Evolutionary conservation across 2,888 invertebrate genomes (phyloP).

Genomic region (Catocala sponsa): DNA sequence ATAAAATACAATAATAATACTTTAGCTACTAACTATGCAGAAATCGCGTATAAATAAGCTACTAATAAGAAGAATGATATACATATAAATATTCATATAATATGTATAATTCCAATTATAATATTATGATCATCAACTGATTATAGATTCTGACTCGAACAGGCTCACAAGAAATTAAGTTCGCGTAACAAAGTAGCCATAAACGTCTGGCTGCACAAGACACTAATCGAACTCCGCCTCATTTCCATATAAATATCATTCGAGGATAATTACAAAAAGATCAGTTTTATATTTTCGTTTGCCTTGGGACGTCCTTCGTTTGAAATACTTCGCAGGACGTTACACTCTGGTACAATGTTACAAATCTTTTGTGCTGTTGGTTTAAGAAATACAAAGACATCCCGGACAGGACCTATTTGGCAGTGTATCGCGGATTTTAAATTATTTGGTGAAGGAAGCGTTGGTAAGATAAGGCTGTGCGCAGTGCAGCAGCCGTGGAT

Average conservation of each 20-base stretch:
- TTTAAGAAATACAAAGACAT: constrained; percentile 33
- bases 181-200: constrained; percentile 75
- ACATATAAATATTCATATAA: constrained; percentile 15
- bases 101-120: constrained; percentile 26
- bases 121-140: constrained; percentile 33
- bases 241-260: constrained; percentile 70
- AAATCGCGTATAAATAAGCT: too few relatives aligned
- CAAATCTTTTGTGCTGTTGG: constrained; percentile 42
- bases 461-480: constrained; percentile 72
- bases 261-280: constrained; percentile 55
- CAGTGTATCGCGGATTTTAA: constrained; percentile 73
- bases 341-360: constrained; percentile 41
- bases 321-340: constrained; percentile 50
- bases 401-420: constrained; percentile 71
- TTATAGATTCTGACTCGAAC: constrained; percentile 26
- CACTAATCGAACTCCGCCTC: constrained; percentile 62
- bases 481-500: constrained; percentile 81
- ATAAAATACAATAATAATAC: too few relatives aligned
- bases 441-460: constrained; percentile 72
- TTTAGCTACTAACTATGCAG: too few relatives aligned
- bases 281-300: constrained; percentile 43
- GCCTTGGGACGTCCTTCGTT: constrained; percentile 63
- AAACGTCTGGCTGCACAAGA: constrained; percentile 60
- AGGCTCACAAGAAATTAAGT: constrained; percentile 27
- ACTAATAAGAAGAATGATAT: neutral